Base-by-base conservation (phyloP, 2,797 vertebrate species). In the Argentina silus region DNA sequence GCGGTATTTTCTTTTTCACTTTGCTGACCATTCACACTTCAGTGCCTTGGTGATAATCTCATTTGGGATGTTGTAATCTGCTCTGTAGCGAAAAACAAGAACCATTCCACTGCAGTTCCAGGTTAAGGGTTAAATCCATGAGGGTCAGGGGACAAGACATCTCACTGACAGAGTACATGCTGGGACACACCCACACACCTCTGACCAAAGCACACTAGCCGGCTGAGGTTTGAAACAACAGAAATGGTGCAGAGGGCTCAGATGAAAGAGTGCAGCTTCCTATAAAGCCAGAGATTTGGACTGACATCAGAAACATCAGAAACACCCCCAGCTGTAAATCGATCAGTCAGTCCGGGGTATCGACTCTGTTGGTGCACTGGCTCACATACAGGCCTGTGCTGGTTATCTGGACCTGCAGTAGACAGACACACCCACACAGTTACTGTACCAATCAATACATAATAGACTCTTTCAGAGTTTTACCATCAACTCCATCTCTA, bases 191-290 rank as follows among this genome's bases (percentile, higher is more conserved):
- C 14, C 59, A 61, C 23, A 43, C 51, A 36, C 17, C 42, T 7
- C n/a, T 23, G 21, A 17, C 62, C 2, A 14, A 50, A 8, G 4
- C 3, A 43, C 14, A 14, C 14, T 10, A 11, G 47, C 5, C 27
- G 8, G 2, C 15, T 63, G 1, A 53, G 60, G 27, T 15, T 17
- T 60, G 21, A 42, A 42, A 47, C 51, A 44, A 51, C 42, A 27
- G 44, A 57, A 67, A 55, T 12, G 36, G 64, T 64, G 57, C 45
- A 55, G 43, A 61, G 12, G 62, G 59, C 44, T 11, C 55, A 23
- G 45, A 66, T 67, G 27, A 62, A 78, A 69, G 23, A n/a, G 50
- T 11, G 45, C 21, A 63, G 42, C 59, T 10, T 44, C 66, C 43
- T 47, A 14, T 51, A 50, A 67, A 47, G 60, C 19, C 21, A 23